Conservation (phyloP, 2,888 invertebrate species). For the Tubiluchus corallicola region DNA sequence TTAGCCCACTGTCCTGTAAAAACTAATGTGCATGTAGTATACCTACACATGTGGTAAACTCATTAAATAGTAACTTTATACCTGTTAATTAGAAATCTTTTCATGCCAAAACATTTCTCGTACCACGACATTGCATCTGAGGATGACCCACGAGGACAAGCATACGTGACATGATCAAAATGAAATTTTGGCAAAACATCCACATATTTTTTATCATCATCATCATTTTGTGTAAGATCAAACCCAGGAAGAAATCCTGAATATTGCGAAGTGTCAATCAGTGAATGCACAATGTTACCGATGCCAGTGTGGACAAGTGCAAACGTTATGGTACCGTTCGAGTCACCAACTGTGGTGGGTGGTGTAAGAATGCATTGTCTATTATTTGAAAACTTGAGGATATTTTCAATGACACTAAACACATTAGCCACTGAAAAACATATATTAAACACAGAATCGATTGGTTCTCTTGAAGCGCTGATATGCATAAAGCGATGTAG, state of each 20-base stretch:
- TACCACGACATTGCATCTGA: slow-evolving; percentile 29
- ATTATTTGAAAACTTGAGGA: slow-evolving; percentile 18
- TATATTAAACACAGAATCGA: slow-evolving; percentile 30
- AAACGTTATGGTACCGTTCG: slow-evolving; percentile 23
- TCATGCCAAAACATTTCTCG: slow-evolving; percentile 30
- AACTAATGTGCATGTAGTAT: too few relatives aligned
- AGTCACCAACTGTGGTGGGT: slow-evolving; percentile 18
- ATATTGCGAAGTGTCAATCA: slow-evolving; percentile 28
- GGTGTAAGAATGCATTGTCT: slow-evolving; percentile 18
- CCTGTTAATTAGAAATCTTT: slow-evolving; percentile 27
- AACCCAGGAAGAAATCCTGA: slow-evolving; percentile 29
- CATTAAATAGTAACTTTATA: slow-evolving; percentile 14
- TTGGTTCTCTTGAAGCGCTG: neutral
- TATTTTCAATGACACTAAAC: slow-evolving; percentile 15
- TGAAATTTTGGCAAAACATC: slow-evolving; percentile 16
- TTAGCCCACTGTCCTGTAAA: too few relatives aligned
- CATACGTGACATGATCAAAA: slow-evolving; percentile 32
- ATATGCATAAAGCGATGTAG: too few relatives aligned
- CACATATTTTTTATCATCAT: too few relatives aligned
- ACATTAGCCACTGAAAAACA: slow-evolving; percentile 28
- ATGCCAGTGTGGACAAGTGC: slow-evolving; percentile 29
- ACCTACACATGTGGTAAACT: neutral
- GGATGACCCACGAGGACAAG: slow-evolving; percentile 24
- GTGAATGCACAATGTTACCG: slow-evolving; percentile 32
- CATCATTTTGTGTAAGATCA: neutral